Base-by-base conservation (phyloP, 2,113 vertebrate genomes). In the Formicarius rufipectus region DNA sequence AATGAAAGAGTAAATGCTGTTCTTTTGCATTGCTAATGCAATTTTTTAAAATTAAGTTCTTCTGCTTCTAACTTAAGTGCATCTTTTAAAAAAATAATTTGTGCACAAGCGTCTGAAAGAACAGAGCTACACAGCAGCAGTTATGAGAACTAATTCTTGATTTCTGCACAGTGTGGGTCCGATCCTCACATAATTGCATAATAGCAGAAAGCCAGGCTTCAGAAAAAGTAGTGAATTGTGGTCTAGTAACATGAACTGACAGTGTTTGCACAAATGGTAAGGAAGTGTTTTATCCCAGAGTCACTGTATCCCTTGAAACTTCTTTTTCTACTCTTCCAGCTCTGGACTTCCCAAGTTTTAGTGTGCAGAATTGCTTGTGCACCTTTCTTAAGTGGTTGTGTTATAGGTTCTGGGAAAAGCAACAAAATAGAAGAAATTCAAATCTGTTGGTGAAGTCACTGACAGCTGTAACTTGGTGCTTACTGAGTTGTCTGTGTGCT, bases 1-100 rank as follows among this genome's bases (percentile, higher is more conserved):
- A 50, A 49, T 23, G 10, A 3, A 71, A 45, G 8, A 37, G 6
- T 78, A 67, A 91, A 67, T 77, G 31, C 15, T n/a, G 3, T 64
- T 59, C 56, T 59, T 25, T 17, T 81, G 15, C 12, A 7, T 47
- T 78, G 9, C 35, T 62, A 64, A 47, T 50, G 6, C 12, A 17
- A 15, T 0, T 37, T 58, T 77, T 55, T 18, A 0, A 0, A 33
- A 23, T 24, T 0, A 31, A 20, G 4, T 25, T 76, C 2, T 74
- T 89, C 76, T 49, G 3, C 71, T 72, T 93, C 19, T 56, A 21
- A 19, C 8, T 16, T 67, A 69, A 69, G 5, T 1, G 0, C 27
- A 33, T 64, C 60, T 79, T 42, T n/a, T n/a, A n/a, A 0, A 25
- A 58, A 53, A 72, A 14, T 10, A 30, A 6, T 28, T 44, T 58